These are phyloP conservation scores for Ibidorhyncha struthersii DNA, from an alignment of 2,113 vertebrate genomes.

Conservation along the genomic window DNA sequence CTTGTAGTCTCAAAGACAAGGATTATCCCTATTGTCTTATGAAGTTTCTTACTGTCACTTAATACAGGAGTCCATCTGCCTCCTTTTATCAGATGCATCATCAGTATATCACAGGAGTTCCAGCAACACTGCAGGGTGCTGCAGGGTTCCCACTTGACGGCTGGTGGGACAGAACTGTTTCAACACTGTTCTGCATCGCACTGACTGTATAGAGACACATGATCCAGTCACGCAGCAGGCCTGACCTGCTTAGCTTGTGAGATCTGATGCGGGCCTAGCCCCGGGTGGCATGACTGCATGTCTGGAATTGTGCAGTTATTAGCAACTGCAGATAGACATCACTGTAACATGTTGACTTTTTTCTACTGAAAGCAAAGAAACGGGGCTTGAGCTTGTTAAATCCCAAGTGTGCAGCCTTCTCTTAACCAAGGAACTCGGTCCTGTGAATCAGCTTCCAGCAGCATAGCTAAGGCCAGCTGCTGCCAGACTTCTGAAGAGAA, in stretches of 20 bases:
- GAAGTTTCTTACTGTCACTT: not conserved
- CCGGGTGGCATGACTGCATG: not conserved
- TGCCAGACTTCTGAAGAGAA: not conserved
- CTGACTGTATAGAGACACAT: not conserved
- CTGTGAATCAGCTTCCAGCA: not conserved
- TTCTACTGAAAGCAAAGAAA: not conserved
- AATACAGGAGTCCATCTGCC: not conserved
- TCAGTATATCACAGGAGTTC: not conserved
- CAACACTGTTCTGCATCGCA: not conserved
- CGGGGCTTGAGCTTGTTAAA: not conserved
- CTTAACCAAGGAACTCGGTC: not conserved
- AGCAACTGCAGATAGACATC: not conserved
- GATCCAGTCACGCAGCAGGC: not conserved
- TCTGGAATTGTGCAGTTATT: not conserved
- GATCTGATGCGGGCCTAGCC: not conserved
- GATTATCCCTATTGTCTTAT: not conserved
- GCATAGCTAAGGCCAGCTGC: not conserved
- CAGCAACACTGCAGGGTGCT: not conserved
- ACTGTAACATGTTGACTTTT: not conserved
- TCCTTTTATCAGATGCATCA: not conserved
- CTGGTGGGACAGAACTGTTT: not conserved
- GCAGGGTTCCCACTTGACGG: not conserved
- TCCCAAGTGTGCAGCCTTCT: not conserved
- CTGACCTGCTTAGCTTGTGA: slow-evolving; percentile 45
- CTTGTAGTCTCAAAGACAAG: not conserved